Percentiles rank a stretch among this genome's conserved stretches.
phyloP scores from a whole-genome alignment of 2,113 vertebrate species.

The Canis aureus region DNA sequence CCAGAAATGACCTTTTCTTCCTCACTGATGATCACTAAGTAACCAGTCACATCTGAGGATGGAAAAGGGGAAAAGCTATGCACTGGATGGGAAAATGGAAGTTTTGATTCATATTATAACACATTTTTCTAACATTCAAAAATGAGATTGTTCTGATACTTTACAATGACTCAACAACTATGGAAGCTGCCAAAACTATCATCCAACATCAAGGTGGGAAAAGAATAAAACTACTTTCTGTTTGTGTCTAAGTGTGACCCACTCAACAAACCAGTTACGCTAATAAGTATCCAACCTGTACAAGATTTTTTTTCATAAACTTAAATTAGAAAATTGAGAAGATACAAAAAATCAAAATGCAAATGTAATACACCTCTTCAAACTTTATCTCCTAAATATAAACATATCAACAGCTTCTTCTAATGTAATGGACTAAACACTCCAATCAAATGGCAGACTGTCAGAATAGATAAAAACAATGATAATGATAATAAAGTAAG shows the following conservation, averaged over 20 bases:
- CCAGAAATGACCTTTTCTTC: background rate
- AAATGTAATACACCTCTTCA: background rate
- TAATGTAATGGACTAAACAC: background rate
- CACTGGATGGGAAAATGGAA: background rate
- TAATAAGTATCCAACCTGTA: background rate
- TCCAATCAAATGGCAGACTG: background rate
- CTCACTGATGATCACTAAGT: background rate
- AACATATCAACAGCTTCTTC: background rate
- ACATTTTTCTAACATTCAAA: slow-evolving; percentile 43
- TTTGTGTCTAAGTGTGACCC: background rate
- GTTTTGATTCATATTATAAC: background rate
- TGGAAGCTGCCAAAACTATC: background rate
- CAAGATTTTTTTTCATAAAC: background rate
- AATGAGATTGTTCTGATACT: background rate
- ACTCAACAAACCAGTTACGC: background rate
- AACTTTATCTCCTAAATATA: background rate
- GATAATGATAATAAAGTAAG: background rate
- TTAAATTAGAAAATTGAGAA: background rate
- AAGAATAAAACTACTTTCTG: slow-evolving; percentile 14
- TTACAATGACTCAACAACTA: slow-evolving; percentile 25
- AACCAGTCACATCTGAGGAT: background rate
- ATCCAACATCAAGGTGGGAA: background rate
- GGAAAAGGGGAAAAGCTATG: background rate
- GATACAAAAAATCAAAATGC: background rate
- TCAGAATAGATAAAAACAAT: background rate